Conservation (phyloP, 2,888 invertebrate genomes). For the Leucozona laternaria region DNA sequence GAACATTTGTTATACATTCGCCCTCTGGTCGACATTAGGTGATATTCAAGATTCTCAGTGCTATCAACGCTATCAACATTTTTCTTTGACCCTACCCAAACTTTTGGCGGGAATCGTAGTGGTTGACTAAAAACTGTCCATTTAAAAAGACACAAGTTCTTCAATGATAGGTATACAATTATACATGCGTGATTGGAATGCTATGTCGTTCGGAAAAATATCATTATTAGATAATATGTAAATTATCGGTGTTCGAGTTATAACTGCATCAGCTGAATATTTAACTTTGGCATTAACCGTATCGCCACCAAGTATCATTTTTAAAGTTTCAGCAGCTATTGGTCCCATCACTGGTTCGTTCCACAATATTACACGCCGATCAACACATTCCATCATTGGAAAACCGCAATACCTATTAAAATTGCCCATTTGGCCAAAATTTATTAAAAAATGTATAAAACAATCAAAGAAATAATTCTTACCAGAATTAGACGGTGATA, state of each 20-base stretch:
- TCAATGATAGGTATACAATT: neutral
- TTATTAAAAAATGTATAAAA: neutral
- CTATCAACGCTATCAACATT: too few relatives aligned
- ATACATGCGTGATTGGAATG: neutral
- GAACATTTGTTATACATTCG: too few relatives aligned
- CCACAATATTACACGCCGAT: neutral
- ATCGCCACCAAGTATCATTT: neutral
- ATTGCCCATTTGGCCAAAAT: neutral
- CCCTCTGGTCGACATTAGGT: too few relatives aligned
- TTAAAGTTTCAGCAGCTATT: neutral
- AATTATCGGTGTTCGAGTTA: neutral
- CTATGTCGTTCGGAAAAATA: neutral
- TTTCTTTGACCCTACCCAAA: too few relatives aligned
- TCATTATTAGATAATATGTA: neutral
- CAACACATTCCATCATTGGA: neutral
- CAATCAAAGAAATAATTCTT: neutral
- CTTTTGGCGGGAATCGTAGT: too few relatives aligned
- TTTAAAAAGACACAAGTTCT: neutral
- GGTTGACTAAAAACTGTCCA: too few relatives aligned
- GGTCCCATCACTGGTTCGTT: neutral
- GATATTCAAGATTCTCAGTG: too few relatives aligned
- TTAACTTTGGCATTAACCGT: neutral
- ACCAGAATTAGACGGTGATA: neutral
- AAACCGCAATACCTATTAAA: neutral
- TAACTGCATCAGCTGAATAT: neutral